These are phyloP conservation scores for Orthonevra nobilis DNA, from an alignment of 2,888 invertebrate genomes.

Conservation along the genomic window DNA sequence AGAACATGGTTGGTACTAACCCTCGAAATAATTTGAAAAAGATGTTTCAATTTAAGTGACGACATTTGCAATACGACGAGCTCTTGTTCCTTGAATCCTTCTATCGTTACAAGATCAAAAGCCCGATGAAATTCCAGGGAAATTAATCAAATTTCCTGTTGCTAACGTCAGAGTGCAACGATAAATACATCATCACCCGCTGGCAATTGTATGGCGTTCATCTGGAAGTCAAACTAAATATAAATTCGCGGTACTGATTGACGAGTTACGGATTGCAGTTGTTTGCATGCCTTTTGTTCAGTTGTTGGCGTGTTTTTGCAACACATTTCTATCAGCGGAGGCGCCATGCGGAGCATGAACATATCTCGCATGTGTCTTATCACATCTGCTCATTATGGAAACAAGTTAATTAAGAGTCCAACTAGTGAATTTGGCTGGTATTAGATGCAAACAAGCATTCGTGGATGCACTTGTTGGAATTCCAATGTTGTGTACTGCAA, in stretches of 20 bases:
- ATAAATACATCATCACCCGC: constrained; percentile 50
- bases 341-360: constrained; percentile 39
- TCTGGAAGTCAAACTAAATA: constrained; percentile 41
- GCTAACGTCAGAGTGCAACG: constrained; percentile 3
- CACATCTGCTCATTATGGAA: constrained; percentile 54
- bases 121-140: constrained; percentile 10
- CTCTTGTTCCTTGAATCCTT: no score
- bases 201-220: constrained; percentile 26
- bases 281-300: constrained; percentile 20
- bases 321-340: constrained; percentile 14
- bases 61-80: no score
- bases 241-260: constrained; percentile 38
- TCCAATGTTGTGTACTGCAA: neutral
- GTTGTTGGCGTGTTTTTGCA: constrained; percentile 23
- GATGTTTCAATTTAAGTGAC: no score
- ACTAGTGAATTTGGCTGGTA: constrained; percentile 6
- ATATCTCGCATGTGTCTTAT: constrained; percentile 27
- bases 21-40: no score
- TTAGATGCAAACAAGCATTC: constrained; percentile 5
- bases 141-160: constrained; percentile 11
- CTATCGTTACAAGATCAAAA: constrained; percentile 9
- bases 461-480: neutral
- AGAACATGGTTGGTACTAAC: no score
- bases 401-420: constrained; percentile 44
- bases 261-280: constrained; percentile 23